Percentiles rank a stretch among this genome's conserved stretches.
phyloP scores from a whole-genome alignment of 2,888 invertebrate genomes.

The Diaperis boleti region DNA sequence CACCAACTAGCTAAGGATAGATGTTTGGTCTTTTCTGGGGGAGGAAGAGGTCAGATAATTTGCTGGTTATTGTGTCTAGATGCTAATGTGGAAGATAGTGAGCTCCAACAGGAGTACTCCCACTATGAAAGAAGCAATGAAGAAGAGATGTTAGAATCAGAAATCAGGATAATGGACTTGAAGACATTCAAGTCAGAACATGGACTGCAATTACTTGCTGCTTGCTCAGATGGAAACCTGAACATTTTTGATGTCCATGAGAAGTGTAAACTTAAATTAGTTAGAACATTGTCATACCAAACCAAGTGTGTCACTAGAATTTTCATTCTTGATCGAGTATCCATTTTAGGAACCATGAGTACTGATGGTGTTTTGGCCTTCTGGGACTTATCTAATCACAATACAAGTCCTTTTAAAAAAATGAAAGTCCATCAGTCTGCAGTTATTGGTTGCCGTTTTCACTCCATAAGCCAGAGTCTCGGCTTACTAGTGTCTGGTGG shows the following conservation, averaged over 20 bases:
- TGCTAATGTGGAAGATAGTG: conserved; percentile 59
- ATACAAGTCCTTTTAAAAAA: conserved; percentile 61
- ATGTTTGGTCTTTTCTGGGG: conserved; percentile 78
- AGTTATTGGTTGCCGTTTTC: conserved; percentile 76
- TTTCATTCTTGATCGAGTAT: not conserved
- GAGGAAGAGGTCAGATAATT: conserved; percentile 87
- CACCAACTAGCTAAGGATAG: conserved; percentile 52
- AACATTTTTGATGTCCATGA: conserved; percentile 65
- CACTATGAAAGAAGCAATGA: conserved; percentile 68
- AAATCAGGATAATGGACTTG: conserved; percentile 84
- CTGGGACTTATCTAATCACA: conserved; percentile 66
- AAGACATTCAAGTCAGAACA: conserved; percentile 57
- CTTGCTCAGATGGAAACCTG: conserved; percentile 81
- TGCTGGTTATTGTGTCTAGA: conserved; percentile 75
- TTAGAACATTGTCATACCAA: not conserved
- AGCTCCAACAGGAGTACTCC: conserved; percentile 71
- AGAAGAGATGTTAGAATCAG: conserved; percentile 70
- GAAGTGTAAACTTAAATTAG: not conserved
- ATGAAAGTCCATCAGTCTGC: conserved; percentile 79
- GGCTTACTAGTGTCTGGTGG: conserved; percentile 80
- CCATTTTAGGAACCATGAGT: conserved; percentile 58
- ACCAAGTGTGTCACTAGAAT: not conserved
- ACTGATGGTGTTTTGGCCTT: conserved; percentile 80
- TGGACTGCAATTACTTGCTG: conserved; percentile 70
- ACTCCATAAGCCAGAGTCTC: conserved; percentile 62